Evolutionary conservation across 1,140 invertebrate species (phyloP).

Genomic region (Heliothis subflexa): DNA sequence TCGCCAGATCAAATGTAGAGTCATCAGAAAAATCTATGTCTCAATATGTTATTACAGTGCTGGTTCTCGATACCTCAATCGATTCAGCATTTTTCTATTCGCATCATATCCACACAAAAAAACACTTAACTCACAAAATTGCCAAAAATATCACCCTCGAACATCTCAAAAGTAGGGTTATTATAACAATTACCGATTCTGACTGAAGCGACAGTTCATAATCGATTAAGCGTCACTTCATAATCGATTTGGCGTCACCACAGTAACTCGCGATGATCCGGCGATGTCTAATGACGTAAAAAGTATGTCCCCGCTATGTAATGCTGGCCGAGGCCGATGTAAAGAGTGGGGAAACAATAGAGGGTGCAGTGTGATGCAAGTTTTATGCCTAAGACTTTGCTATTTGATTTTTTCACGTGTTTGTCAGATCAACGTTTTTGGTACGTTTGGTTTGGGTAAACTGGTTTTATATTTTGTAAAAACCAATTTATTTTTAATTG

Average conservation of each 20-base stretch:
- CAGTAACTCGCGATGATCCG: slow-evolving; percentile 72
- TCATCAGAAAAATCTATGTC: no score
- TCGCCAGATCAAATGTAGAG: no score
- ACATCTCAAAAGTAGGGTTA: slow-evolving; percentile 3
- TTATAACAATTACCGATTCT: slow-evolving; percentile 35
- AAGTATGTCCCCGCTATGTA: slow-evolving; percentile 80
- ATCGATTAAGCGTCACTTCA: slow-evolving; percentile 51
- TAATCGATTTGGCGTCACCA: slow-evolving; percentile 76
- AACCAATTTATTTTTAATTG: no score
- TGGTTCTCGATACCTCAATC: no score
- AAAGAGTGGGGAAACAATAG: slow-evolving; percentile 57
- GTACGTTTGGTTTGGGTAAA: no score
- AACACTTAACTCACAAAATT: not conserved
- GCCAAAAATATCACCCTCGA: slow-evolving; percentile 7
- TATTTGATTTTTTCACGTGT: no score
- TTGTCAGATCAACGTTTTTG: no score
- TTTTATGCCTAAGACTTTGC: slow-evolving; percentile 2
- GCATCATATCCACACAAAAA: not conserved
- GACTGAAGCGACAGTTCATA: slow-evolving; percentile 42
- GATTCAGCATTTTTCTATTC: no score
- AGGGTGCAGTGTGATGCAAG: not conserved
- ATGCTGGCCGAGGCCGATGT: slow-evolving; percentile 65
- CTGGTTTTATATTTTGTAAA: no score
- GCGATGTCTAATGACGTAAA: slow-evolving; percentile 82
- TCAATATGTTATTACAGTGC: no score